Evolutionary conservation across 2,888 invertebrate genomes (phyloP), one percentile per base, ranked within the genome.

Genomic region (Neocrepidodera transversa): DNA sequence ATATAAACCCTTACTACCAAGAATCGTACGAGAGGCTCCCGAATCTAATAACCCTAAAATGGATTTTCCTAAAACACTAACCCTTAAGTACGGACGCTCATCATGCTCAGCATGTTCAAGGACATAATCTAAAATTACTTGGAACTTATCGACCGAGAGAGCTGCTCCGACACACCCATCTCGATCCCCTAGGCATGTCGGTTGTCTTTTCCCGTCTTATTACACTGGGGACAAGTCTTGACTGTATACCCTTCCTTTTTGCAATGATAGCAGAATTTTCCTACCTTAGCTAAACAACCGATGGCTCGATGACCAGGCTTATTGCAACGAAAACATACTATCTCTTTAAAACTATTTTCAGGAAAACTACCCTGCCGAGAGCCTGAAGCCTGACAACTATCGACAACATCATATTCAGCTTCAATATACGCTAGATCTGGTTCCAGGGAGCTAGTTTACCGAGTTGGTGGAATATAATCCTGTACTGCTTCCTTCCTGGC

Each of bases 31-130:
- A 1, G 56, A 43, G 2, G 58, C 64, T 18, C 64, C 61, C 16
- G 58, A 58, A 54, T 60, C 60, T 20, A 63, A 28, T 7, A 63
- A 35, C 1, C 60, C 60, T 2, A 49, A 18, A 6, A 57, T n/a
- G 4, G 5, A 11, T 4, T 10, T 28, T 1, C 58, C 58, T 6
- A 52, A 48, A n/a, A 62, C 32, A 10, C 30, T 23, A 8, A 62
- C 55, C 8, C 26, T 45, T 8, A 58, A 23, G 20, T 58, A 58
- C 11, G 18, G 11, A 14, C 36, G 13, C 11, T 36, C 36, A 16
- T 10, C 36, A 10, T 36, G 7, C 1, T 13, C 36, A 8, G 48
- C 40, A 14, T 58, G 58, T n/a, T 53, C 49, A 0, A 65, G 28
- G 7, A 65, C 60, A 23, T 52, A 65, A 30, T 62, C 56, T 2